Evolutionary conservation across 2,797 vertebrate species (phyloP), one percentile per base, ranked within the genome.

Genomic region (Chaunax sp.): DNA sequence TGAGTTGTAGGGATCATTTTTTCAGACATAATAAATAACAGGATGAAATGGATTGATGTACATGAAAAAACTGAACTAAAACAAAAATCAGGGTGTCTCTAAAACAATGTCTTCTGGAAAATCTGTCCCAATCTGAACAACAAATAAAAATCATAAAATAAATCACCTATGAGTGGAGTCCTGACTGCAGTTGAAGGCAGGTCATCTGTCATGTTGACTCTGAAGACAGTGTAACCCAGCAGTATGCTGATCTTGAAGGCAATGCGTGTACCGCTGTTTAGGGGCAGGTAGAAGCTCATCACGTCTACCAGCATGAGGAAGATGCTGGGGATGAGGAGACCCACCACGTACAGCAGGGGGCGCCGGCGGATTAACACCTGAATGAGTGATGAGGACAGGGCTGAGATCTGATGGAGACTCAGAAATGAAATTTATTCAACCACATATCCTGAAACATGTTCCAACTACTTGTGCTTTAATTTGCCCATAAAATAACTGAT

Each of bases 301-400:
- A 96, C 92, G 37, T 96, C 96, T 25, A 96, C 95, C 14, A 94
- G 69, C 95, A 97, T 96, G 26, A 96, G 92, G 86, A 96, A 95
- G 85, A 95, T 90, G 75, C 95, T 97, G 64, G 89, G 94, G 43
- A 97, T 89, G 12, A 85, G 85, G 41, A 93, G 88, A 26, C 93
- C 92, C 64, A 96, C 94, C 35, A 96, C 91, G 0, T 96, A 95
- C 86, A 92, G 92, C 83, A 96, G 86, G 14, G 95, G 95, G 57
- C 93, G 92, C 38, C 95, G 89, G 37, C 95, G 94, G 69, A 96
- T 96, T 77, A 95, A 80, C 70, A 97, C 91, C 95, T 96, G 84
- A 11, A 41, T 6, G 4, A 16, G 40, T 47, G 16, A 53, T 0
- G 11, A 23, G 26, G 26, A 28, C 13, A 50, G 11, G 56, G 22